phyloP scores from a whole-genome alignment of 2,113 vertebrate species.

The Brachypodius melanocephalos region DNA sequence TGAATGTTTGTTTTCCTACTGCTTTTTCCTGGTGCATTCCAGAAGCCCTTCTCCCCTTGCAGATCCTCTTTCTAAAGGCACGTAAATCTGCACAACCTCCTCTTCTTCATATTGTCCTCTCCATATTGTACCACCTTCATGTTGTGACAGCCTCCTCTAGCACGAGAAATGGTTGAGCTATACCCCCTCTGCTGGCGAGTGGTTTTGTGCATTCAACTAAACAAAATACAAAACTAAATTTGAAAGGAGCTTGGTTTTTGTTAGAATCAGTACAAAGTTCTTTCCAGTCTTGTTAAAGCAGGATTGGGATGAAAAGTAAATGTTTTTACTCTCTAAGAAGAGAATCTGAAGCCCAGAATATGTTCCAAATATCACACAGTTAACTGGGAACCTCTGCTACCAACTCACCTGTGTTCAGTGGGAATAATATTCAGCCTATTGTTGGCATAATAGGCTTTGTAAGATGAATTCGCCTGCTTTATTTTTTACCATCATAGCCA shows the following conservation, averaged over 20 bases:
- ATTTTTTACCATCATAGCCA: background rate
- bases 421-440: background rate
- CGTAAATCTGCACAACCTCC: background rate
- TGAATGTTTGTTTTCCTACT: background rate
- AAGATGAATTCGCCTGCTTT: background rate
- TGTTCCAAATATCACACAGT: background rate
- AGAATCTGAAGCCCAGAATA: background rate
- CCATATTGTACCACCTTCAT: too few relatives aligned
- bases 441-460: background rate
- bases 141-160: background rate
- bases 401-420: background rate
- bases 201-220: background rate
- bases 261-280: background rate
- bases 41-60: background rate
- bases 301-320: background rate
- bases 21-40: background rate
- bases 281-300: background rate
- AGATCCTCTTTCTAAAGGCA: background rate
- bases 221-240: background rate
- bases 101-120: background rate
- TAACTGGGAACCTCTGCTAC: background rate
- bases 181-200: conserved; percentile 8
- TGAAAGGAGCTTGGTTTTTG: background rate
- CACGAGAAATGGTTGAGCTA: background rate
- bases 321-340: background rate